phyloP scores from a whole-genome alignment of 2,113 vertebrate genomes.

The Dasyurus viverrinus region DNA sequence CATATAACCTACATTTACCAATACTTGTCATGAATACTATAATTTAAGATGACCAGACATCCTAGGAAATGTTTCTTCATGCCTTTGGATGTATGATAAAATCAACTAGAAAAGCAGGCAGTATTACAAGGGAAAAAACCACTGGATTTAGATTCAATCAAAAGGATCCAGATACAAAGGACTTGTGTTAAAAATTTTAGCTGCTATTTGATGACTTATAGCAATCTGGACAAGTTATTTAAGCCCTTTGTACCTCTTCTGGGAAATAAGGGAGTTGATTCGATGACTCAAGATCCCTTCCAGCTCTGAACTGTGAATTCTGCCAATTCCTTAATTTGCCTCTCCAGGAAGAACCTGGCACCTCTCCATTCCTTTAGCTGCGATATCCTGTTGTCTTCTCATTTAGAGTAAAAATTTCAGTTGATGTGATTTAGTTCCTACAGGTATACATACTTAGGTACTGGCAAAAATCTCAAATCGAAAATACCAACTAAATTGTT shows the following conservation, averaged over 20 bases:
- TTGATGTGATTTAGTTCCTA: neutral
- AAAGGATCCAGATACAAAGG: neutral
- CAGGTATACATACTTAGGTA: neutral
- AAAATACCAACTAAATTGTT: neutral
- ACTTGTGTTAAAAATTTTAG: neutral
- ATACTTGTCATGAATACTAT: neutral
- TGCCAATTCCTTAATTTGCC: neutral
- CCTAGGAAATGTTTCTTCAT: neutral
- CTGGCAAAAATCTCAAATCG: neutral
- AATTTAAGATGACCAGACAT: neutral
- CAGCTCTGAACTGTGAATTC: neutral
- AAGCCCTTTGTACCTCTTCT: neutral
- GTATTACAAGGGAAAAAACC: neutral
- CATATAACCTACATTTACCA: neutral
- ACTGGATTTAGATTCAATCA: neutral
- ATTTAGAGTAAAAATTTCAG: neutral
- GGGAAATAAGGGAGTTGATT: neutral
- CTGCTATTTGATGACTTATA: neutral
- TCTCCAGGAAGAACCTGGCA: neutral
- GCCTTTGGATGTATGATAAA: neutral
- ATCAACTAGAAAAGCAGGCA: neutral
- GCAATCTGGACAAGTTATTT: neutral
- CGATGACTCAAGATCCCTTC: neutral
- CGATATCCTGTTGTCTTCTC: neutral
- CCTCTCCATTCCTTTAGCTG: neutral